phyloP scores from a whole-genome alignment of 2,797 vertebrate species.

The Limosa lapponica region DNA sequence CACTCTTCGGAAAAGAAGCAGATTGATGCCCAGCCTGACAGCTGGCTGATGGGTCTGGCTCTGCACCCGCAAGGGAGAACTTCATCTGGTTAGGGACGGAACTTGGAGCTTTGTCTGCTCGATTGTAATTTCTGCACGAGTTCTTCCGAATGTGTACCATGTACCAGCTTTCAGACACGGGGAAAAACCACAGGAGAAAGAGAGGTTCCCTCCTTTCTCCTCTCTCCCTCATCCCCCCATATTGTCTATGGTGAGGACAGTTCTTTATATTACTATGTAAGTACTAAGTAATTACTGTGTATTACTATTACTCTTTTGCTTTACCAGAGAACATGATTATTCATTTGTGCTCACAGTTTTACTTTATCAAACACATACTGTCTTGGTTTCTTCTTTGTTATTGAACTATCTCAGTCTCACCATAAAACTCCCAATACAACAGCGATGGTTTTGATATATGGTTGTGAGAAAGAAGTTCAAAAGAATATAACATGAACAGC shows the following conservation, averaged over 20 bases:
- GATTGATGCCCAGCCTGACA: not conserved
- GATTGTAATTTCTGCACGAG: not conserved
- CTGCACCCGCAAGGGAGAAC: not conserved
- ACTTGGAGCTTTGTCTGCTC: not conserved
- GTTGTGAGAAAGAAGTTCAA: not conserved
- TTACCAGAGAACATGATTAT: not conserved
- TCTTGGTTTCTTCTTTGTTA: not conserved
- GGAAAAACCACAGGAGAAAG: not conserved
- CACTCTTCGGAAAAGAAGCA: not conserved
- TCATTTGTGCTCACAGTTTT: not conserved
- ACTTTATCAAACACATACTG: not conserved
- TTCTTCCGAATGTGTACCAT: not conserved
- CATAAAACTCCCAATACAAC: not conserved
- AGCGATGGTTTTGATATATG: not conserved
- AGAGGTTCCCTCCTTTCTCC: not conserved
- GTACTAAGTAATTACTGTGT: too few species aligned
- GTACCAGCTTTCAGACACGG: not conserved
- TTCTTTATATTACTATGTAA: not conserved
- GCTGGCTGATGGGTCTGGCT: not conserved
- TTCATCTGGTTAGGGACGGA: not conserved
- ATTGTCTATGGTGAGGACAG: not conserved
- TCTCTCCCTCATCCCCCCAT: fast-evolving
- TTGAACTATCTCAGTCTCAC: not conserved
- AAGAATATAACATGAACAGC: not conserved
- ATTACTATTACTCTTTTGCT: too few species aligned